A percentile compares a stretch with the other conserved stretches of the same genome.
Evolutionary conservation across 2,113 vertebrate genomes (phyloP).

Genomic region (Sprattus sprattus): DNA sequence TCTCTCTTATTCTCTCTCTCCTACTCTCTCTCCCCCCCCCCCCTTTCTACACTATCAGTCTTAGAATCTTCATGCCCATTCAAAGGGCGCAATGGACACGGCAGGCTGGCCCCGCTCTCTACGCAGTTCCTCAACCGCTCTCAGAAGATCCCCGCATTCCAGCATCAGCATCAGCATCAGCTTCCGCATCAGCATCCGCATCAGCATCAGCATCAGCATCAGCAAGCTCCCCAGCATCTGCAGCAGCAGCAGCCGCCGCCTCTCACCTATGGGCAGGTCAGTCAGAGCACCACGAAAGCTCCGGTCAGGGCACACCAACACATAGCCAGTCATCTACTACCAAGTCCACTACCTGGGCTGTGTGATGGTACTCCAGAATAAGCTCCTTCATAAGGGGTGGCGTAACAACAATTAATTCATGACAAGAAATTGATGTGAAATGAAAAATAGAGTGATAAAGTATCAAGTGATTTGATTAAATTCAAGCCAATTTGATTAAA

Average conservation of each 20-base stretch:
- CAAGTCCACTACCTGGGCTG: no score
- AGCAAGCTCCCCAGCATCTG: slow-evolving; percentile 40
- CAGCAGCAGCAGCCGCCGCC: slow-evolving; percentile 70
- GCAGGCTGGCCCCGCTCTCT: slow-evolving; percentile 79
- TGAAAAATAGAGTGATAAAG: no score
- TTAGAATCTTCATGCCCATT: slow-evolving; percentile 79
- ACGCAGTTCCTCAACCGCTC: slow-evolving; percentile 78
- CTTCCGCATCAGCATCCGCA: neutral
- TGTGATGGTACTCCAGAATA: neutral
- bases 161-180: slow-evolving; percentile 69
- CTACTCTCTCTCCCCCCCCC: neutral
- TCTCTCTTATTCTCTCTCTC: no score
- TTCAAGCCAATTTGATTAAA: no score
- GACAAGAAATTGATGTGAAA: no score
- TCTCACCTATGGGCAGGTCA: slow-evolving; percentile 52
- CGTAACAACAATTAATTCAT: no score
- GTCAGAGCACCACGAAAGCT: neutral
- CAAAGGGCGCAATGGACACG: slow-evolving; percentile 79
- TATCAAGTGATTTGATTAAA: no score
- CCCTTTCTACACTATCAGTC: no score
- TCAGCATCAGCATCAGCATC: slow-evolving; percentile 68
- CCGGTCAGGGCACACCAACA: neutral
- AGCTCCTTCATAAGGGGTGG: no score
- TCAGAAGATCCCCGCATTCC: slow-evolving; percentile 90
- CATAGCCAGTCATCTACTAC: no score